Evolutionary conservation across 2,888 invertebrate species (phyloP), one percentile per base, ranked within the genome.

Genomic region (Amblyteles armatorius): DNA sequence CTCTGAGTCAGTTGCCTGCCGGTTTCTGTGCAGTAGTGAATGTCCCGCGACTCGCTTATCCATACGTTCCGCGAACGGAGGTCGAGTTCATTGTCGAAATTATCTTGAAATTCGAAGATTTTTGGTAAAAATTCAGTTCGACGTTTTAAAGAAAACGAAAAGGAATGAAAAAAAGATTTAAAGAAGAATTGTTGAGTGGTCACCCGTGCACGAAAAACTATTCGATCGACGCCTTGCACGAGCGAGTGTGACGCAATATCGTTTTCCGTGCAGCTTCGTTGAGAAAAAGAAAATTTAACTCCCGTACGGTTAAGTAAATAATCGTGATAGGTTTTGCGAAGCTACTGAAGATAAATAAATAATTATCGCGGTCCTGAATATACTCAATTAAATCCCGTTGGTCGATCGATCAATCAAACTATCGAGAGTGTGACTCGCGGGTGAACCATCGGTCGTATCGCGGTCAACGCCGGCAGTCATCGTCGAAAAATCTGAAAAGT

Each of bases 1-100:
- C 29, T 76, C 44, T 33, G 71, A 76, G 65, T 82, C 84, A 84
- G 81, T 82, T 26, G 79, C 69, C 82, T 63, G 55, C 33, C 74
- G 40, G 76, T 77, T 84, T 73, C 68, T 60, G 65, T 72, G 71
- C 69, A 13, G 55, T 44, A 9, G 68, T 40, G 84, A 84, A 73
- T 74, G 74, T 33, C 22, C 19, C 81, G 57, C 29, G 26, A 19
- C 11, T 44, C 40, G 29, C 65, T 48, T n/a, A 22, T 19, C 22
- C 60, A 16, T 26, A 36, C 55, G 22, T 26, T 26, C 11, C 50
- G 74, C 67, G 33, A 29, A 36, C 19, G 5, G 11, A 11, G 19
- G 69, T 50, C 48, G 50, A 40, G 26, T 78, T 74, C 63, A 7
- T 74, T 55, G 69, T 79, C 79, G 22, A 69, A 63, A 74, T 74